phyloP scores from a whole-genome alignment of 2,113 vertebrate genomes.

The Dolichotis patagonum region DNA sequence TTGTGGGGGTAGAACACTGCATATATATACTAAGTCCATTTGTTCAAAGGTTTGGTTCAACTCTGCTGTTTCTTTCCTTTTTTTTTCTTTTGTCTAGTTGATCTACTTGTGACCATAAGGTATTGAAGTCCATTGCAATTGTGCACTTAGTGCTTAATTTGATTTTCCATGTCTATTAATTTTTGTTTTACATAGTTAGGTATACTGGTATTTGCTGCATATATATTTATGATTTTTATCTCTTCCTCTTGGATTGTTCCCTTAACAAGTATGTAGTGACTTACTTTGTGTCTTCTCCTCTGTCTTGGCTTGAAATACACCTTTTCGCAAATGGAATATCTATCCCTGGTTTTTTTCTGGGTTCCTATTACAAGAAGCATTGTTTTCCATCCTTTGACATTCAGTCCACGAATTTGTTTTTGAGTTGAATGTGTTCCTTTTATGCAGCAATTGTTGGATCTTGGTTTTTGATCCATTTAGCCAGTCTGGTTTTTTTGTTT shows the following conservation, averaged over 20 bases:
- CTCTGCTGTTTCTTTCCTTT: background rate
- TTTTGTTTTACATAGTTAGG: too few relatives aligned
- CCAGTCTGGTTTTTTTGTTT: too few relatives aligned
- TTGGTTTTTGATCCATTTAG: background rate
- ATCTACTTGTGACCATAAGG: too few relatives aligned
- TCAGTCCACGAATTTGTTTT: background rate
- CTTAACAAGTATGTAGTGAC: background rate
- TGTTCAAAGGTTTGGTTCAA: background rate
- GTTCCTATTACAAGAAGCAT: background rate
- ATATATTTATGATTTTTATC: too few relatives aligned
- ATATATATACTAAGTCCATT: background rate
- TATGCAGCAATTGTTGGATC: background rate
- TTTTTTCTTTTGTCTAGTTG: too few relatives aligned
- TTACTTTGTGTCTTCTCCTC: background rate
- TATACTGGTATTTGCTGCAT: too few relatives aligned
- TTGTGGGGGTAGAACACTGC: too few relatives aligned
- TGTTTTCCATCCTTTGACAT: background rate
- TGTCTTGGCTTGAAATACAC: background rate
- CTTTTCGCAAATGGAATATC: background rate
- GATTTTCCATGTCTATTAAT: too few relatives aligned
- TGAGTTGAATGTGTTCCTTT: background rate
- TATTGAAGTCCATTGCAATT: background rate
- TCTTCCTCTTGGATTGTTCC: background rate
- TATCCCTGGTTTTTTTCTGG: background rate
- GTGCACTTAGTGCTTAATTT: background rate